Conservation (phyloP, 2,888 invertebrate species). For the Philhelius pedissequus region DNA sequence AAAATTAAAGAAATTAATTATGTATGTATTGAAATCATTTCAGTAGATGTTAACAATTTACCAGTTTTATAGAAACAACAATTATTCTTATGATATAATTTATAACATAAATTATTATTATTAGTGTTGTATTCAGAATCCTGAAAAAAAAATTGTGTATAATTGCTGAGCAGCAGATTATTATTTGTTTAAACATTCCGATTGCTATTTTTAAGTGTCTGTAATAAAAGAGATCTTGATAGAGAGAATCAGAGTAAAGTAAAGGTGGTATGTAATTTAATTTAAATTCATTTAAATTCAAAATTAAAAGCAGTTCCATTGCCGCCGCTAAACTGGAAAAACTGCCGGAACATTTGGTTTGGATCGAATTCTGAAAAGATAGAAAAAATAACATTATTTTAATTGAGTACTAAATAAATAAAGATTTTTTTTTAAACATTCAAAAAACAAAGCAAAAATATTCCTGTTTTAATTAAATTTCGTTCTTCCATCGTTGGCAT, state of each 20-base stretch:
- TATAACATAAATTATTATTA: not conserved
- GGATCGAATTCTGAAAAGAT: constrained; percentile 86
- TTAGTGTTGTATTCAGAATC: constrained; percentile 23
- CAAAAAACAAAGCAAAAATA: too few relatives aligned
- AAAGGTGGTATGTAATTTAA: constrained; percentile 31
- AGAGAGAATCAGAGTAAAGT: constrained; percentile 63
- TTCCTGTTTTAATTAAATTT: too few relatives aligned
- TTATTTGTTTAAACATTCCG: constrained; percentile 11
- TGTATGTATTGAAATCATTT: constrained; percentile 15
- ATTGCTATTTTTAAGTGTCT: constrained; percentile 19
- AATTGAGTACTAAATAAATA: not conserved
- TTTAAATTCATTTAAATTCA: constrained; percentile 73
- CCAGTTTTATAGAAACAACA: constrained; percentile 25
- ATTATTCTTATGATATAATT: not conserved
- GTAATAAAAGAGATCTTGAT: constrained; percentile 38
- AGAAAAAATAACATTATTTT: constrained; percentile 57
- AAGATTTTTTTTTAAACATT: not conserved
- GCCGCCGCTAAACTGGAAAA: constrained; percentile 85
- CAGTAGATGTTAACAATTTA: constrained; percentile 33
- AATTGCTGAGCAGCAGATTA: not conserved
- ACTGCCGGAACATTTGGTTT: constrained; percentile 90
- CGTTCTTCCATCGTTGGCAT: too few relatives aligned
- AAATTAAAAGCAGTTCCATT: constrained; percentile 79
- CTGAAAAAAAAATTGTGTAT: not conserved
- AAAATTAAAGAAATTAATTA: constrained; percentile 6